These are phyloP conservation scores for Ostrea edulis DNA, from an alignment of 1,140 invertebrate species.

Conservation along the genomic window DNA sequence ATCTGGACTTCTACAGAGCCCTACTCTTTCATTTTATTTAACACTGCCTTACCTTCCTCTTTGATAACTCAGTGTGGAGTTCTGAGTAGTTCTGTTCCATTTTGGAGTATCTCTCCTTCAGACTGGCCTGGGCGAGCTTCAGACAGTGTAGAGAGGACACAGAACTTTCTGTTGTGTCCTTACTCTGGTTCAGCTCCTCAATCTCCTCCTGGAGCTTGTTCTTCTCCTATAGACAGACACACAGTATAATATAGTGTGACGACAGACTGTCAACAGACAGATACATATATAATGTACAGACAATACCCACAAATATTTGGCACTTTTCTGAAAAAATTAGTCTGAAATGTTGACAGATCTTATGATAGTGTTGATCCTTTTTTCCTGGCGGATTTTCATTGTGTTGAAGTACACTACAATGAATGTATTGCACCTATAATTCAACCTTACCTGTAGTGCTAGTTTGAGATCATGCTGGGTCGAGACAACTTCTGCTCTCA, in stretches of 20 bases:
- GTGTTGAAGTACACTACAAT: too few relatives aligned
- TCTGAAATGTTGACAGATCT: too few relatives aligned
- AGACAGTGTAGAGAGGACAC: conserved; percentile 55
- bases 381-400: too few relatives aligned
- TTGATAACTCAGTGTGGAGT: conserved; percentile 44
- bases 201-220: conserved; percentile 16
- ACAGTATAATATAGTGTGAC: background rate
- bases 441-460: conserved; percentile 38
- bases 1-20: too few relatives aligned
- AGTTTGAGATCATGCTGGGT: conserved; percentile 23
- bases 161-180: conserved; percentile 31
- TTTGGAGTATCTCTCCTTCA: conserved; percentile 55
- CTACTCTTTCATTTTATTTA: too few relatives aligned
- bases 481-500: conserved; percentile 21
- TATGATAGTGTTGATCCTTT: too few relatives aligned
- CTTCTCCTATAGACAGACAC: conserved; percentile 22
- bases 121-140: conserved; percentile 50
- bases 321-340: too few relatives aligned
- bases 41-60: conserved; percentile 45
- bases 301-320: too few relatives aligned
- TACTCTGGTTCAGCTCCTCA: conserved; percentile 16
- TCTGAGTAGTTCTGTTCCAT: conserved; percentile 52
- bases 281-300: background rate
- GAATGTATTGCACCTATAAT: background rate
- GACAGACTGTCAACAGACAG: background rate